A percentile compares a stretch with the other conserved stretches of the same genome.
These are phyloP conservation scores for Anorthoa munda DNA, from an alignment of 2,888 invertebrate species.

Conservation along the genomic window DNA sequence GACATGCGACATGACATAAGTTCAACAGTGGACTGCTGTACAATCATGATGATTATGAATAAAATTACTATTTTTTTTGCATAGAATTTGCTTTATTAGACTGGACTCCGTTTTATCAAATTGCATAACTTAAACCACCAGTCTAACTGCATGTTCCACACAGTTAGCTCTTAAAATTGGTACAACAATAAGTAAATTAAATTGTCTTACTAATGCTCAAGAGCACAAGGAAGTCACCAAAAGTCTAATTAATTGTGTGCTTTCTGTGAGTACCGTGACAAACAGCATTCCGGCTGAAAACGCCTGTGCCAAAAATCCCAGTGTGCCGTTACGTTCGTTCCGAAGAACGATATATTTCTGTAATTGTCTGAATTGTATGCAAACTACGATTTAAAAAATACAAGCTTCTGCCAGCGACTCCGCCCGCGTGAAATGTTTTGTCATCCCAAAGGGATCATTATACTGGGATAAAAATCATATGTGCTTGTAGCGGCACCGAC, in stretches of 20 bases:
- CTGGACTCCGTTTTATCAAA: neutral
- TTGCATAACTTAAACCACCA: neutral
- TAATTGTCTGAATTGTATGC: slow-evolving; percentile 19
- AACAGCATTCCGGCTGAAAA: slow-evolving; percentile 27
- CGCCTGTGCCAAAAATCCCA: slow-evolving; percentile 42
- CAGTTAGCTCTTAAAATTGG: neutral
- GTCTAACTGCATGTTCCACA: neutral
- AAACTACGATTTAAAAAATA: slow-evolving; percentile 20
- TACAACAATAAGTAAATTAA: slow-evolving; percentile 15
- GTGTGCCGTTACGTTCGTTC: neutral
- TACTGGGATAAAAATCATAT: too few relatives aligned
- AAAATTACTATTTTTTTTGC: too few relatives aligned
- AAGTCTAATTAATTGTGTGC: slow-evolving; percentile 45
- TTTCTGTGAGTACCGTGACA: slow-evolving; percentile 20
- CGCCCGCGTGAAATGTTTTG: too few relatives aligned
- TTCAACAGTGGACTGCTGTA: neutral
- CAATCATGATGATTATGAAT: neutral
- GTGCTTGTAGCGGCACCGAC: too few relatives aligned
- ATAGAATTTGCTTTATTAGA: neutral
- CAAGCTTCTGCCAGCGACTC: too few relatives aligned
- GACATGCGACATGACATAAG: too few relatives aligned
- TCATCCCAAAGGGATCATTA: too few relatives aligned
- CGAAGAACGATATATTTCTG: slow-evolving; percentile 18
- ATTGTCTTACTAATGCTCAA: slow-evolving; percentile 4
- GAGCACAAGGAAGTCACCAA: slow-evolving; percentile 13